phyloP scores from a whole-genome alignment of 2,113 vertebrate genomes.

The Pluvianellus socialis region DNA sequence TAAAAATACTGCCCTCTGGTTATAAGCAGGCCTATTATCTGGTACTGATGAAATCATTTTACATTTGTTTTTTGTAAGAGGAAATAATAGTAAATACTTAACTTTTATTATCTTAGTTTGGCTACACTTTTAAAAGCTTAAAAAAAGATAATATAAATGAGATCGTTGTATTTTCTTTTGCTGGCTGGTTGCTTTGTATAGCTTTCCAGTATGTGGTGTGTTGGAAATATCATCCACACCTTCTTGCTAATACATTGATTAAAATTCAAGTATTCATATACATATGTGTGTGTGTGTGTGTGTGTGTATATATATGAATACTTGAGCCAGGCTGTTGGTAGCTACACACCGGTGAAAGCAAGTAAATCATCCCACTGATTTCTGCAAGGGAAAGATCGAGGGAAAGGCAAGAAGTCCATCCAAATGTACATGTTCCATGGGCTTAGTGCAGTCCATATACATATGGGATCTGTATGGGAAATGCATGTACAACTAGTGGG shows the following conservation, averaged over 20 bases:
- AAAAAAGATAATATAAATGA: not conserved
- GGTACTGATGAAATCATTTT: constrained; percentile 22
- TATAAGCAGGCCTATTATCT: constrained; percentile 40
- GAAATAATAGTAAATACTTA: constrained; percentile 11
- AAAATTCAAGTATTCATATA: not conserved
- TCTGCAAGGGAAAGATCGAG: not conserved
- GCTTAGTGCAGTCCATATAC: not conserved
- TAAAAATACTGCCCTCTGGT: constrained; percentile 63
- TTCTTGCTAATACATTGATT: not conserved
- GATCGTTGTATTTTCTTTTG: not conserved
- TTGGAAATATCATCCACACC: not conserved
- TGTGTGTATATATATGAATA: not conserved
- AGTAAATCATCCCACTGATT: not conserved
- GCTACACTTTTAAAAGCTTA: not conserved
- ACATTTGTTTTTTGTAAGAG: constrained; percentile 12
- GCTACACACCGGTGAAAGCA: not conserved
- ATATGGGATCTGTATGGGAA: not conserved
- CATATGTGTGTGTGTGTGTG: no score
- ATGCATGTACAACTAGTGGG: not conserved
- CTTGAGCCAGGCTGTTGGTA: not conserved
- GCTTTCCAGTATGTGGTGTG: not conserved
- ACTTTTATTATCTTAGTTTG: constrained; percentile 21
- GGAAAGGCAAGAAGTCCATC: not conserved
- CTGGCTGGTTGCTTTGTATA: not conserved
- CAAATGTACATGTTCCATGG: not conserved